A percentile compares a stretch with the other conserved stretches of the same genome.
Conservation (phyloP, 2,797 vertebrate genomes). For the Melanotaenia maccullochi region DNA sequence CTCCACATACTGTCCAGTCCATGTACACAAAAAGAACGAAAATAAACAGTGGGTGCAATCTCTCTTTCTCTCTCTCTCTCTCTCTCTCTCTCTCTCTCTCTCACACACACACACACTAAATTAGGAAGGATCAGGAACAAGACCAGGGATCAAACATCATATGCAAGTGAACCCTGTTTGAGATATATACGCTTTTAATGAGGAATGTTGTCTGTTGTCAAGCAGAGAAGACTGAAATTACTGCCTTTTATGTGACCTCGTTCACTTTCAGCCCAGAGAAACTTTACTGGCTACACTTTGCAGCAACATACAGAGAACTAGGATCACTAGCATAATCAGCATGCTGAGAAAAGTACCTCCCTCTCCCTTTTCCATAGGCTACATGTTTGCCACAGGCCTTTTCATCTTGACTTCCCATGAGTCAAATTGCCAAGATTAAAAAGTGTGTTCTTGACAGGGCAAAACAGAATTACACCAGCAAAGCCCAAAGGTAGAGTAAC, state of each 20-base stretch:
- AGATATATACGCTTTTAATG: conserved; percentile 63
- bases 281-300: conserved; percentile 3
- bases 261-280: conserved; percentile 35
- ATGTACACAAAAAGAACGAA: conserved; percentile 78
- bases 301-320: conserved; percentile 24
- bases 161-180: conserved; percentile 63
- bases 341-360: conserved; percentile 41
- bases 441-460: conserved; percentile 58
- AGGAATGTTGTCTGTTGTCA: conserved; percentile 62
- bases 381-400: conserved; percentile 38
- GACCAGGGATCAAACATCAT: conserved; percentile 69
- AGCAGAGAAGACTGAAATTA: conserved; percentile 36
- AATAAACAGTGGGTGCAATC: conserved; percentile 76
- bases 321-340: conserved; percentile 23
- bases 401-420: conserved; percentile 58
- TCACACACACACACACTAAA: conserved; percentile 55
- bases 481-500: conserved; percentile 56
- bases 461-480: conserved; percentile 53
- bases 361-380: conserved; percentile 34
- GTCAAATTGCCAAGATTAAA: conserved; percentile 61
- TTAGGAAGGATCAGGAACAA: conserved; percentile 69
- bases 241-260: conserved; percentile 49
- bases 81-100: conserved; percentile 44
- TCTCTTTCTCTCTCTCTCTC: no score
- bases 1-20: conserved; percentile 73